Conservation (phyloP, 1,140 invertebrate genomes). For the Trachelipus rathkii region DNA sequence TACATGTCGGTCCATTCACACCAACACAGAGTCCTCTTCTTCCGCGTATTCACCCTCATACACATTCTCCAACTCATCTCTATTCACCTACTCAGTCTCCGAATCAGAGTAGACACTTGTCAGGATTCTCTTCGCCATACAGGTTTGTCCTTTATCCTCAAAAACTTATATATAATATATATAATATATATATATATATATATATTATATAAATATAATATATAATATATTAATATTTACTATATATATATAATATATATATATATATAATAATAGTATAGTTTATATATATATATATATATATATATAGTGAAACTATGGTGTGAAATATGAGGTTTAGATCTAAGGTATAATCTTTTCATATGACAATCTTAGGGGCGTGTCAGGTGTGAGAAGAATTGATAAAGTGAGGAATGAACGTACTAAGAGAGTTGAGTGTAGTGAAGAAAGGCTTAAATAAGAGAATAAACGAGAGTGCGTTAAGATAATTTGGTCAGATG, state of each 20-base stretch:
- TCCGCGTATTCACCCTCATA: slow-evolving; percentile 38
- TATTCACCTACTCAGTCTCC: slow-evolving; percentile 76
- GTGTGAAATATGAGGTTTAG: too few species aligned
- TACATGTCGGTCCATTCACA: slow-evolving; percentile 44
- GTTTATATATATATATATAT: neutral
- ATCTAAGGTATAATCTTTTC: too few species aligned
- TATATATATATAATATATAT: neutral
- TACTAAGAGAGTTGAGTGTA: too few species aligned
- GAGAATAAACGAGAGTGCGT: too few species aligned
- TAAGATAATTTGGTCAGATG: too few species aligned
- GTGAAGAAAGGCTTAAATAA: too few species aligned
- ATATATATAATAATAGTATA: slow-evolving; percentile 10
- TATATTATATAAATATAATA: slow-evolving; percentile 28
- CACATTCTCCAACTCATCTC: slow-evolving; percentile 72
- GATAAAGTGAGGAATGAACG: too few species aligned
- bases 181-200: slow-evolving; percentile 17
- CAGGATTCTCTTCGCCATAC: slow-evolving; percentile 46
- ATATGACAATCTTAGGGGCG: too few species aligned
- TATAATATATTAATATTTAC: neutral
- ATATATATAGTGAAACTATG: too few species aligned
- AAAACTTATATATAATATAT: neutral
- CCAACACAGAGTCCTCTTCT: slow-evolving; percentile 44
- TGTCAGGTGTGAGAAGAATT: too few species aligned
- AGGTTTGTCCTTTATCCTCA: slow-evolving; percentile 50
- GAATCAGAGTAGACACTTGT: slow-evolving; percentile 68